Conservation (phyloP, 2,888 invertebrate species). For the Metallyticus violacea region DNA sequence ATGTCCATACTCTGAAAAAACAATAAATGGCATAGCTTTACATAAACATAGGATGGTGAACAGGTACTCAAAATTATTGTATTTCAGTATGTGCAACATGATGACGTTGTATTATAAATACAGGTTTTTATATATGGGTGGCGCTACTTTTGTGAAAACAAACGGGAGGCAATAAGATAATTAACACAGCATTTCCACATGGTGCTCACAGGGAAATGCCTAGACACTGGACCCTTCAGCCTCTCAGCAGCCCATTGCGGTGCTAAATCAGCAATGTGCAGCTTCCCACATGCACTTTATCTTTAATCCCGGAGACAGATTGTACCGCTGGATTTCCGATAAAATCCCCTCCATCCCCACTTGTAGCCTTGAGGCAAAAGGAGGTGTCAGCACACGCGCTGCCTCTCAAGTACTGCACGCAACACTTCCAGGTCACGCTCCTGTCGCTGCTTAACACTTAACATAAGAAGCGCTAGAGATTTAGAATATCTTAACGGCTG, state of each 20-base stretch:
- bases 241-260: not conserved
- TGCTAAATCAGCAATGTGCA: not conserved
- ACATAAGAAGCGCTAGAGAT: too few species aligned
- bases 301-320: not conserved
- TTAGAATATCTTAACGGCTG: not conserved
- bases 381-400: not conserved
- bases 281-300: not conserved
- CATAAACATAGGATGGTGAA: too few species aligned
- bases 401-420: not conserved
- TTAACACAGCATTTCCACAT: too few species aligned
- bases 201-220: too few species aligned
- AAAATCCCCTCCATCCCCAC: not conserved
- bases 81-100: too few species aligned
- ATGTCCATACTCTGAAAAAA: too few species aligned
- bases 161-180: too few species aligned
- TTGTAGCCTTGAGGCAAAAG: not conserved
- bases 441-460: not conserved
- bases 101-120: too few species aligned
- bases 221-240: not conserved
- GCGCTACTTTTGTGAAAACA: too few species aligned
- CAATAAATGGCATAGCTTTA: too few species aligned
- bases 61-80: too few species aligned
- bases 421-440: not conserved
- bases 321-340: not conserved
- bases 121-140: too few species aligned